These are phyloP conservation scores for Narcine bancroftii DNA, from an alignment of 2,113 vertebrate species.

Conservation along the genomic window DNA sequence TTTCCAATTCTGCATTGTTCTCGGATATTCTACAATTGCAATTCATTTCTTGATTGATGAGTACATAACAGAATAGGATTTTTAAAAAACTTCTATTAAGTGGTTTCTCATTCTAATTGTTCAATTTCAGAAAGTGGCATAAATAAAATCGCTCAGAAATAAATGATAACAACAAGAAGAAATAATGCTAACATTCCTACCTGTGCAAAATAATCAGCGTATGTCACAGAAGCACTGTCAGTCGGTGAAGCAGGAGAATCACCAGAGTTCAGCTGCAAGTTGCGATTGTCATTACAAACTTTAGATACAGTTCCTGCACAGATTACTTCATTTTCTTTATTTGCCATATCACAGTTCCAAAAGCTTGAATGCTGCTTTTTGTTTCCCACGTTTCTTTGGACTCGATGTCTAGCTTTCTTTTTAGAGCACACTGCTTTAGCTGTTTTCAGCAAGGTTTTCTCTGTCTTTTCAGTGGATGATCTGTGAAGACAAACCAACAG, in stretches of 20 bases:
- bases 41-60: not conserved
- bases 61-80: not conserved
- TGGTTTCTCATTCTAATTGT: too few relatives aligned
- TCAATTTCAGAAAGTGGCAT: not conserved
- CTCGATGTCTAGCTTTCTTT: slow-evolving; percentile 53
- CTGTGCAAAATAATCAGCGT: slow-evolving; percentile 79
- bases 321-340: slow-evolving; percentile 85
- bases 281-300: slow-evolving; percentile 56
- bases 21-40: not conserved
- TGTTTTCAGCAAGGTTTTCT: slow-evolving; percentile 47
- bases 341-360: slow-evolving; percentile 67
- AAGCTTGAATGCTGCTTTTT: slow-evolving; percentile 45
- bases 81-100: not conserved
- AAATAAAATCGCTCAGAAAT: not conserved
- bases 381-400: slow-evolving; percentile 43
- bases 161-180: not conserved
- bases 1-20: too few relatives aligned
- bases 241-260: slow-evolving; percentile 65
- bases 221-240: slow-evolving; percentile 67
- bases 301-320: slow-evolving; percentile 71
- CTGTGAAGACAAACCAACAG: slow-evolving; percentile 41
- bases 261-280: slow-evolving; percentile 64
- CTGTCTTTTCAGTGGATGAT: slow-evolving; percentile 48
- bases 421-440: slow-evolving; percentile 55
- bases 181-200: slow-evolving; percentile 51